These are phyloP conservation scores for Sebastes fasciatus DNA, from an alignment of 2,113 vertebrate species.

Conservation along the genomic window DNA sequence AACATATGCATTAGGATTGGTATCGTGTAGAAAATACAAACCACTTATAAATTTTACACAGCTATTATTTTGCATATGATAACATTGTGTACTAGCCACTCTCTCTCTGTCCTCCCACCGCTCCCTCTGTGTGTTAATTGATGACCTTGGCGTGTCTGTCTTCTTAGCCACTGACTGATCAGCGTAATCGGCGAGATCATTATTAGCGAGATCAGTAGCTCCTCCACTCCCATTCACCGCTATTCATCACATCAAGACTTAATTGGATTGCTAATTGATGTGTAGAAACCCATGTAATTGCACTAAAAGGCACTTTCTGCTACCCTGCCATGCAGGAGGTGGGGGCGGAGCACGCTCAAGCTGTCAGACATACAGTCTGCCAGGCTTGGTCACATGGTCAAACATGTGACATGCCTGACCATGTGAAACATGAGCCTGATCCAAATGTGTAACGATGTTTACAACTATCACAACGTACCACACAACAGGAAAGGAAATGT, in stretches of 20 bases:
- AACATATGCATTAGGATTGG: not conserved
- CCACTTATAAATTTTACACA: conserved; percentile 6
- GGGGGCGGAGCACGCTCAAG: conserved; percentile 32
- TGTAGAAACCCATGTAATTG: conserved; percentile 86
- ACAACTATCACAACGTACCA: not conserved
- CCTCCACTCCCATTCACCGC: conserved; percentile 70
- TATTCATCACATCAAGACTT: conserved; percentile 85
- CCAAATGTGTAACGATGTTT: not conserved
- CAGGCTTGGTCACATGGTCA: conserved; percentile 31
- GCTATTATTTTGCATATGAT: conserved; percentile 19
- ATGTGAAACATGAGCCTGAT: not conserved
- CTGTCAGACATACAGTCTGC: conserved; percentile 58
- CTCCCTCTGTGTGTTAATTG: conserved; percentile 58
- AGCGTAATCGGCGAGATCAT: conserved; percentile 78
- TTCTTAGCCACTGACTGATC: conserved; percentile 77
- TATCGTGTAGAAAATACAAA: not conserved
- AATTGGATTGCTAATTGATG: conserved; percentile 87
- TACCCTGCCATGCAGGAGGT: conserved; percentile 46
- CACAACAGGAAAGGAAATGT: not conserved
- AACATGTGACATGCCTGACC: conserved; percentile 24
- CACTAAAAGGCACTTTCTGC: conserved; percentile 81
- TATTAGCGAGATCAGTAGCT: conserved; percentile 81
- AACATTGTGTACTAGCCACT: conserved; percentile 12
- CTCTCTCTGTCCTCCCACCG: not conserved
- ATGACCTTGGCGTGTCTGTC: conserved; percentile 76